Evolutionary conservation across 2,888 invertebrate species (phyloP).

Genomic region (Auanema freiburgensis): DNA sequence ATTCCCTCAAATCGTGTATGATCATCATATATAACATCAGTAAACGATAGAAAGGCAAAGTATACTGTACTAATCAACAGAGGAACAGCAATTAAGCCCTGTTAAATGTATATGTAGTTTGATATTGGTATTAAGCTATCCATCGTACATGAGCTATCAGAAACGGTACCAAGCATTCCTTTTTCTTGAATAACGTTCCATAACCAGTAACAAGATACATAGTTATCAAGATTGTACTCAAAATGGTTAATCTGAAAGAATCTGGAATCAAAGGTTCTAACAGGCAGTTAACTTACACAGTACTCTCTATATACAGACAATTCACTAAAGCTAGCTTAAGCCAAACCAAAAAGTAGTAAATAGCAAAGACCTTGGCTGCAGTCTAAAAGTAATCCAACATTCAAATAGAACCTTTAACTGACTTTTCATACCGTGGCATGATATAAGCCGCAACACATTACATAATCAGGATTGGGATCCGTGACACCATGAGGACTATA

Average conservation of each 20-base stretch:
- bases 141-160: slow-evolving; percentile 25
- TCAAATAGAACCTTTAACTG: too few relatives aligned
- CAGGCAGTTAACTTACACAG: neutral
- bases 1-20: slow-evolving; percentile 21
- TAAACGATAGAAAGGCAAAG: slow-evolving; percentile 22
- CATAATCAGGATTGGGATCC: slow-evolving; percentile 26
- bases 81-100: slow-evolving; percentile 23
- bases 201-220: slow-evolving; percentile 23
- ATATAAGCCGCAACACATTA: slow-evolving; percentile 29
- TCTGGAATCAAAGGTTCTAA: slow-evolving; percentile 1
- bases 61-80: slow-evolving; percentile 16
- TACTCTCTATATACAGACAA: too few relatives aligned
- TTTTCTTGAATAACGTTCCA: slow-evolving; percentile 30
- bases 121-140: neutral
- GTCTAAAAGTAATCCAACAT: slow-evolving; percentile 24
- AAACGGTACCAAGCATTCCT: slow-evolving; percentile 27
- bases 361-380: slow-evolving; percentile 30
- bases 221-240: slow-evolving; percentile 28
- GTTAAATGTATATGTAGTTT: neutral
- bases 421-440: too few relatives aligned
- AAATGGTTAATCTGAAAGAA: slow-evolving; percentile 25
- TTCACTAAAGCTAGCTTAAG: too few relatives aligned
- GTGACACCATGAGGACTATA: slow-evolving; percentile 33
- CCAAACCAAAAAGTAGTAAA: slow-evolving; percentile 23
- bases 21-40: slow-evolving; percentile 24